These are phyloP conservation scores for Hyposmocoma kahamanoa DNA, from an alignment of 1,140 invertebrate species.

Conservation along the genomic window DNA sequence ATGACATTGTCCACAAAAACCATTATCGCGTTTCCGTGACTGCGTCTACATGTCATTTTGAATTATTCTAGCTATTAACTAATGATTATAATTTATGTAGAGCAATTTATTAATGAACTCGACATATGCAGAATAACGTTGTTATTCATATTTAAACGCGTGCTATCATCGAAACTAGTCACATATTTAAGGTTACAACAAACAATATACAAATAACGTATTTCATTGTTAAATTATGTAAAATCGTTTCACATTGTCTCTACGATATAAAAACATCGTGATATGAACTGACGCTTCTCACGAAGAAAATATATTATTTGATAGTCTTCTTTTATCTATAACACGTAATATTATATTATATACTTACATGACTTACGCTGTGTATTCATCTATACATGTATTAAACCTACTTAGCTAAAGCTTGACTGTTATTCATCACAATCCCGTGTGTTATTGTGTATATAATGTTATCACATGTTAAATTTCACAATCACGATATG, in stretches of 20 bases:
- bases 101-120: too few species aligned
- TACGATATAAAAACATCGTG: conserved; percentile 13
- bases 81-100: too few species aligned
- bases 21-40: too few species aligned
- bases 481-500: conserved; percentile 54
- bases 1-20: conserved; percentile 8
- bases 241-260: conserved; percentile 21
- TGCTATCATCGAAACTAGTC: conserved; percentile 39
- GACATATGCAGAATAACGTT: too few species aligned
- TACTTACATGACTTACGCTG: not conserved
- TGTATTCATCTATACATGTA: conserved; percentile 14
- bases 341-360: conserved; percentile 3
- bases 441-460: conserved; percentile 63
- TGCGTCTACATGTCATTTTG: too few species aligned
- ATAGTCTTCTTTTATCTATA: conserved; percentile 13
- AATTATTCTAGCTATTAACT: too few species aligned
- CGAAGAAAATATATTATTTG: conserved; percentile 15
- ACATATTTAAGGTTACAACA: conserved; percentile 23
- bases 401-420: conserved; percentile 55
- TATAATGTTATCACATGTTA: conserved; percentile 72
- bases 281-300: conserved; percentile 22
- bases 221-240: conserved; percentile 25
- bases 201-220: conserved; percentile 18
- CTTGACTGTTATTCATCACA: conserved; percentile 71
- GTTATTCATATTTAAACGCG: conserved; percentile 2